These are phyloP conservation scores for Coilia nasus DNA, from an alignment of 2,797 vertebrate species.

Conservation along the genomic window DNA sequence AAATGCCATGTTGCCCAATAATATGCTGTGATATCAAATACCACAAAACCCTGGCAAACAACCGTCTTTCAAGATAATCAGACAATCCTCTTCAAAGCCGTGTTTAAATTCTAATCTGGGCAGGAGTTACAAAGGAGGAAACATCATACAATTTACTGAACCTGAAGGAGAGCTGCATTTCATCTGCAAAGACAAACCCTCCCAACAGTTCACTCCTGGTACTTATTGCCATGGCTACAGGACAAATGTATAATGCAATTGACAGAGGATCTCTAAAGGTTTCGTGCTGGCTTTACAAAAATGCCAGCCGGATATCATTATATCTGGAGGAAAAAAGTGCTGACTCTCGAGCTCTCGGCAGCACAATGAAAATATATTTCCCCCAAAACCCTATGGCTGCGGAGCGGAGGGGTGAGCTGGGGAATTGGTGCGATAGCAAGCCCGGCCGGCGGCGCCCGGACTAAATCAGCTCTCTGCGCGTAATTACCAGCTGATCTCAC, in stretches of 20 bases:
- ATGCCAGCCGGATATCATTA: constrained; percentile 17
- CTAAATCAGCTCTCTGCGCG: background rate
- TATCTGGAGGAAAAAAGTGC: background rate
- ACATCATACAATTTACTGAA: background rate
- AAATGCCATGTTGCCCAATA: background rate
- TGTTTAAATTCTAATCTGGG: background rate
- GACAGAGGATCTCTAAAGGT: background rate
- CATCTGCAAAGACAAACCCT: background rate
- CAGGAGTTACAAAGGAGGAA: background rate
- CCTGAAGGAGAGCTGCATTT: background rate
- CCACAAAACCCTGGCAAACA: background rate
- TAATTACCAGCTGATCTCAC: background rate
- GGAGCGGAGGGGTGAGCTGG: background rate
- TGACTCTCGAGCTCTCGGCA: background rate
- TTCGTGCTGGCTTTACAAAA: constrained; percentile 18
- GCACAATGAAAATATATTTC: constrained; percentile 25
- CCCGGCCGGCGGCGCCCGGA: background rate
- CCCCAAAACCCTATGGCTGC: background rate
- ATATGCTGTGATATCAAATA: background rate
- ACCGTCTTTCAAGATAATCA: background rate
- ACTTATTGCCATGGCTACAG: constrained; percentile 1
- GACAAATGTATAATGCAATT: constrained; percentile 5
- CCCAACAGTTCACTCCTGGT: background rate
- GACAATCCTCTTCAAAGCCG: background rate
- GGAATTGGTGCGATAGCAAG: background rate